Conservation (phyloP, 2,888 invertebrate species). For the Drosophila infuscata region DNA sequence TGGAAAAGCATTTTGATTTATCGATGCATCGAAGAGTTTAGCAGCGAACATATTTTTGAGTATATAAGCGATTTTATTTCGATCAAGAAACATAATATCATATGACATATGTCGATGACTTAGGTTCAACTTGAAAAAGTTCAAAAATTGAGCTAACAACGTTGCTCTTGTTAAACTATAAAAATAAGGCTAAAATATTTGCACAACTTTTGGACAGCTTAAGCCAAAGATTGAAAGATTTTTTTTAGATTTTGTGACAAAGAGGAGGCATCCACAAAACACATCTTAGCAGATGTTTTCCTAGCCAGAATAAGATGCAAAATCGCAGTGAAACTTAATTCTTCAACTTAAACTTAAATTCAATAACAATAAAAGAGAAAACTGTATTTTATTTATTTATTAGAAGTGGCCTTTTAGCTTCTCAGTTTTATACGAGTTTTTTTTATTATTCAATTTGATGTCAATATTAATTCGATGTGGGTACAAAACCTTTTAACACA, state of each 20-base stretch:
- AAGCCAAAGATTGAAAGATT: background rate
- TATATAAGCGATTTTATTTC: conserved; percentile 5
- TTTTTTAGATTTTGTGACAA: background rate
- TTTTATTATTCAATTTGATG: background rate
- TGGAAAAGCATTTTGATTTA: conserved; percentile 26
- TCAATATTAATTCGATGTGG: background rate
- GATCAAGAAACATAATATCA: background rate
- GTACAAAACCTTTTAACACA: background rate
- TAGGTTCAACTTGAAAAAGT: background rate
- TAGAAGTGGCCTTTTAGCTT: background rate
- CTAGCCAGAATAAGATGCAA: background rate
- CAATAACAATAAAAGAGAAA: background rate
- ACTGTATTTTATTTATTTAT: background rate
- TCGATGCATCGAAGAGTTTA: conserved; percentile 1
- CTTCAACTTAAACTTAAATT: too few relatives aligned
- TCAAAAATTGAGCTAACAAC: background rate
- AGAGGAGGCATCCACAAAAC: background rate
- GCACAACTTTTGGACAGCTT: background rate
- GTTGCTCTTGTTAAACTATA: background rate
- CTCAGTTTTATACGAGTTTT: background rate
- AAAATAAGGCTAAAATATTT: background rate
- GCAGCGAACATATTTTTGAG: background rate
- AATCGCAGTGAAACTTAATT: background rate
- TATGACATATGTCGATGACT: conserved; percentile 1
- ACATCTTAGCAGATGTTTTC: background rate